A percentile compares a stretch with the other conserved stretches of the same genome.
Conservation (phyloP, 1,140 invertebrate genomes). For the Brachionus koreanus region DNA sequence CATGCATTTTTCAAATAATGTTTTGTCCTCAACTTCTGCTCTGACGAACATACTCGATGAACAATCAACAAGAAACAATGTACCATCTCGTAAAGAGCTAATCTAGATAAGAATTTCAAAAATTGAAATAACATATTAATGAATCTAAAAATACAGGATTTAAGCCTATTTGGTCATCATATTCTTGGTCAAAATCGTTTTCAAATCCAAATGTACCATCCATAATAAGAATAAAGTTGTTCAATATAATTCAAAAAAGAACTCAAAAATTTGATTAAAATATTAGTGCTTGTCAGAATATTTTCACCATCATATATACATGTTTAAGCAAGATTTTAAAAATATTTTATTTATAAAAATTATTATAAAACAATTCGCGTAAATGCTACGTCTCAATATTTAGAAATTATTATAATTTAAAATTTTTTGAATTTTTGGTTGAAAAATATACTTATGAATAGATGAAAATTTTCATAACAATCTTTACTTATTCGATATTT, state of each 20-base stretch:
- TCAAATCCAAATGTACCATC: slow-evolving; percentile 9
- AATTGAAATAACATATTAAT: background rate
- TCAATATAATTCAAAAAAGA: background rate
- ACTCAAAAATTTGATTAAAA: background rate
- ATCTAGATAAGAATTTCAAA: background rate
- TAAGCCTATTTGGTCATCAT: background rate
- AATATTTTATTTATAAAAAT: background rate
- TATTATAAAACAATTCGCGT: background rate
- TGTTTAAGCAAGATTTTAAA: background rate
- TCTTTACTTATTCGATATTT: background rate
- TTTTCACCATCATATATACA: background rate
- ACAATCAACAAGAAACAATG: slow-evolving; percentile 36
- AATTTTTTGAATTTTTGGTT: background rate
- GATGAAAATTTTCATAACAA: background rate
- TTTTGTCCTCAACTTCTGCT: background rate
- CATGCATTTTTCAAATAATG: slow-evolving; percentile 43
- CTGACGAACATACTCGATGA: background rate
- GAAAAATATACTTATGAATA: background rate
- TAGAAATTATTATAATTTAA: background rate
- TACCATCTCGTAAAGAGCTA: slow-evolving; percentile 1
- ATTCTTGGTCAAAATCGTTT: background rate
- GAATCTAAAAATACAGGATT: background rate
- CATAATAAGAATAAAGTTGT: background rate
- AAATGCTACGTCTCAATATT: background rate
- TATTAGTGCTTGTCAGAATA: background rate